phyloP scores from a whole-genome alignment of 2,797 vertebrate species.

The Loris lydekkerianus region DNA sequence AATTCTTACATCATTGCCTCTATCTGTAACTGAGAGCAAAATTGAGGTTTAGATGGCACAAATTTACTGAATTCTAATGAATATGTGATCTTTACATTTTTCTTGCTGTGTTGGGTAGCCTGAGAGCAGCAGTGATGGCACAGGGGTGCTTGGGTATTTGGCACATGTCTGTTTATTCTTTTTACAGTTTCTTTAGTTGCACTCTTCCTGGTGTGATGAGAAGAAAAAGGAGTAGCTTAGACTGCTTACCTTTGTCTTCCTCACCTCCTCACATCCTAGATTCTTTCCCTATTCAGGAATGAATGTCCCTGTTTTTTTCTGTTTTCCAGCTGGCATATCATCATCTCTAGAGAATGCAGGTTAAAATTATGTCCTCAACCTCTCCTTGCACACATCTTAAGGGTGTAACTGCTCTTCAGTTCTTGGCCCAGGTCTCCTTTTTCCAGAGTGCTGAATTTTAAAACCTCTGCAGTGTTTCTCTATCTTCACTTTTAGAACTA shows the following conservation, averaged over 20 bases:
- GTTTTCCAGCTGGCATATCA: neutral
- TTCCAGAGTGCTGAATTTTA: conserved; percentile 23
- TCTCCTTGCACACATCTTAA: neutral
- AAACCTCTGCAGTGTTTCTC: neutral
- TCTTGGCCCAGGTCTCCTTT: conserved; percentile 22
- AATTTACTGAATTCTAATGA: conserved; percentile 17
- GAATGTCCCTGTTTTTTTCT: neutral
- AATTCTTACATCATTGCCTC: neutral
- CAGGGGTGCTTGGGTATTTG: neutral
- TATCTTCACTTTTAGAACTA: neutral
- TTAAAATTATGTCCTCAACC: neutral
- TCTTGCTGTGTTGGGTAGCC: neutral
- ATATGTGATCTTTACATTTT: neutral
- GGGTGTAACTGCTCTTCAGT: neutral
- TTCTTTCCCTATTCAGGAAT: neutral
- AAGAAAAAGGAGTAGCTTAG: neutral
- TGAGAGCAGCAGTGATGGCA: neutral
- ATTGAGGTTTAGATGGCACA: neutral
- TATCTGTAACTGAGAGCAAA: neutral
- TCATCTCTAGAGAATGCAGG: neutral
- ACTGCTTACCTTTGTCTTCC: neutral
- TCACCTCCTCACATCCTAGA: neutral
- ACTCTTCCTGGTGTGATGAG: neutral
- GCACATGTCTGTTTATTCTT: neutral
- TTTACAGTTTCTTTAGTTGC: neutral